Base-by-base conservation (phyloP, 2,113 vertebrate species). In the Athene cunicularia region DNA sequence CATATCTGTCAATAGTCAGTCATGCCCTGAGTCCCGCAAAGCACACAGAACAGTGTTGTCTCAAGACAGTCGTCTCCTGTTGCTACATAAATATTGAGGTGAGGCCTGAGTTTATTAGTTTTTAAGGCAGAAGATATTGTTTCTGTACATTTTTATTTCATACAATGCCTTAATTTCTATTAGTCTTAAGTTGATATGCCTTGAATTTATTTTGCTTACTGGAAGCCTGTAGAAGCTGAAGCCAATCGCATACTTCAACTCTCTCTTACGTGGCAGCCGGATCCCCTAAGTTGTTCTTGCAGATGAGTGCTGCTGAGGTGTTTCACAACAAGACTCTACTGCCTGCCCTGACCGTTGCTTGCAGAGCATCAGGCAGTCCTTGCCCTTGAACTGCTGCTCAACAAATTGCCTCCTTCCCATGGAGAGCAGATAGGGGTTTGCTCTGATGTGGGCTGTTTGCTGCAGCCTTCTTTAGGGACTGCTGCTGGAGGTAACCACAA, bases 1-100 rank as follows among this genome's bases (percentile, higher is more conserved):
- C 43, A 0, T 7, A 43, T 72, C 86, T 84, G 70, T 80, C 92
- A 39, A 32, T 71, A 26, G 60, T 37, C 37, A 0, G 1, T 83
- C 5, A 1, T 50, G 94, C 63, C 80, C 77, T 1, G 6, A 59
- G 59, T 68, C 90, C 67, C 5, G 1, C 52, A 86, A 84, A 88
- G 85, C 87, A 50, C 85, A 39, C 39, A 59, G 92, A 92, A 67
- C 3, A 19, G 76, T 74, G 80, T 92, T 89, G 71, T 87, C 66
- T 62, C 77, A 83, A 86, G 93, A 73, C 72, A 58, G 63, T 56
- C 9, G 0, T 76, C 86, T 95, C 97, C 97, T 72, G 56, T 75
- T 79, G 94, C 93, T 97, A 52, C 39, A 37, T 75, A 96, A 96
- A 96, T 81, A 88, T 56, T 83, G 95, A 95, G 80, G 96, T 73